Evolutionary conservation across 2,797 vertebrate genomes (phyloP).

Genomic region (Urophycis tenuis): DNA sequence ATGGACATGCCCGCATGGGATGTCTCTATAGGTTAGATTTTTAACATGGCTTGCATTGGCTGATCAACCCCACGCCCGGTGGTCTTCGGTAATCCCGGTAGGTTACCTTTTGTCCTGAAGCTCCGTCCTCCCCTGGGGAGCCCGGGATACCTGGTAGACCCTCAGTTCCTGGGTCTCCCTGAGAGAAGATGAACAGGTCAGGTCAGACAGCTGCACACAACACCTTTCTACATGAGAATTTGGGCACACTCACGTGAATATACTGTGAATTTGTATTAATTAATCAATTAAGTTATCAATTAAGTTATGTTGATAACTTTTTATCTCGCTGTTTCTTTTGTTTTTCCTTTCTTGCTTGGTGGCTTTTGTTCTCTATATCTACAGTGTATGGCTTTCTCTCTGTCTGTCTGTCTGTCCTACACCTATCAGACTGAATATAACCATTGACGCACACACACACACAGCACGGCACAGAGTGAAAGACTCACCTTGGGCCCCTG

Average conservation of each 20-base stretch:
- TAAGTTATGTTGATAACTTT: background rate
- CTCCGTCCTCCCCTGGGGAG: constrained; percentile 66
- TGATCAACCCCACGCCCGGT: background rate
- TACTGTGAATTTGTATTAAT: background rate
- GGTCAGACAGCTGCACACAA: background rate
- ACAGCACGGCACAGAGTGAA: background rate
- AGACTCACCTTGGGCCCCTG: constrained; percentile 69
- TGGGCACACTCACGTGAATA: background rate
- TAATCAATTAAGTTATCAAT: background rate
- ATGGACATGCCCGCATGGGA: too few species aligned
- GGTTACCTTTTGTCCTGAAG: constrained; percentile 70
- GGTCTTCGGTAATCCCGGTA: background rate
- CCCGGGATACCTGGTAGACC: constrained; percentile 72
- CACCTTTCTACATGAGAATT: background rate
- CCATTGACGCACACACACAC: background rate
- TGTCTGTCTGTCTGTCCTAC: background rate
- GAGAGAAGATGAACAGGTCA: background rate
- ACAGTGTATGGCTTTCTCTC: too few species aligned
- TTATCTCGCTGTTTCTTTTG: background rate
- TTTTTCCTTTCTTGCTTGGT: background rate
- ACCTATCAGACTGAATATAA: background rate
- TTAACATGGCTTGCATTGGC: background rate
- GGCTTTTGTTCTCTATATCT: background rate
- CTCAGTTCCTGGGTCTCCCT: constrained; percentile 73
- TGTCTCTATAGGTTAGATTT: too few species aligned